A percentile compares a stretch with the other conserved stretches of the same genome.
These are phyloP conservation scores for Tigriopus japonicus DNA, from an alignment of 1,140 invertebrate species.

Conservation along the genomic window DNA sequence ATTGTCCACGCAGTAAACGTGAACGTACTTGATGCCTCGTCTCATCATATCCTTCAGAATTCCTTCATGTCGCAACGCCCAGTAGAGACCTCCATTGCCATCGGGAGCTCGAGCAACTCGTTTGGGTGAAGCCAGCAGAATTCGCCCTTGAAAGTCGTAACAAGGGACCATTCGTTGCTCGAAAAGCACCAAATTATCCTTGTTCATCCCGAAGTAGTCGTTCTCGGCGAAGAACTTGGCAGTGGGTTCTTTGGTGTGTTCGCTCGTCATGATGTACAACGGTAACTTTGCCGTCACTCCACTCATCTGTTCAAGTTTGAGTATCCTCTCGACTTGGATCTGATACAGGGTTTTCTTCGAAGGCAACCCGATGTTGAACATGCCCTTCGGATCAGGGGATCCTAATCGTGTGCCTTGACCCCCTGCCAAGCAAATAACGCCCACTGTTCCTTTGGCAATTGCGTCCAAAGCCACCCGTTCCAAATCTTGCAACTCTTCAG, in stretches of 20 bases:
- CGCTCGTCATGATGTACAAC: slow-evolving; percentile 86
- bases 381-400: slow-evolving; percentile 82
- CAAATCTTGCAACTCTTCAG: slow-evolving; percentile 42
- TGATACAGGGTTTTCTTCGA: slow-evolving; percentile 77
- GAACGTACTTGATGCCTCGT: slow-evolving; percentile 57
- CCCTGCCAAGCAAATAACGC: slow-evolving; percentile 53
- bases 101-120: slow-evolving; percentile 72
- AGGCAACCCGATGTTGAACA: slow-evolving; percentile 76
- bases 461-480: slow-evolving; percentile 38
- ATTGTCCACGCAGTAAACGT: slow-evolving; percentile 95
- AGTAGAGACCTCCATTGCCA: slow-evolving; percentile 94
- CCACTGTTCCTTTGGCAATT: slow-evolving; percentile 55
- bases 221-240: slow-evolving; percentile 54
- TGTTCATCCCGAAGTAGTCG: slow-evolving; percentile 63
- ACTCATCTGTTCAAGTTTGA: slow-evolving; percentile 53
- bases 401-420: slow-evolving; percentile 77
- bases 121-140: slow-evolving; percentile 53
- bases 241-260: slow-evolving; percentile 68
- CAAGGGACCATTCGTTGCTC: slow-evolving; percentile 81
- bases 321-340: slow-evolving; percentile 68
- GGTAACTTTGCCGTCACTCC: slow-evolving; percentile 5
- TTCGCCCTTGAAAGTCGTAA: slow-evolving; percentile 79
- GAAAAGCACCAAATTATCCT: slow-evolving; percentile 64
- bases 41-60: slow-evolving; percentile 59
- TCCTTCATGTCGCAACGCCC: slow-evolving; percentile 49